Evolutionary conservation across 2,113 vertebrate species (phyloP).

Genomic region (Talpa occidentalis): DNA sequence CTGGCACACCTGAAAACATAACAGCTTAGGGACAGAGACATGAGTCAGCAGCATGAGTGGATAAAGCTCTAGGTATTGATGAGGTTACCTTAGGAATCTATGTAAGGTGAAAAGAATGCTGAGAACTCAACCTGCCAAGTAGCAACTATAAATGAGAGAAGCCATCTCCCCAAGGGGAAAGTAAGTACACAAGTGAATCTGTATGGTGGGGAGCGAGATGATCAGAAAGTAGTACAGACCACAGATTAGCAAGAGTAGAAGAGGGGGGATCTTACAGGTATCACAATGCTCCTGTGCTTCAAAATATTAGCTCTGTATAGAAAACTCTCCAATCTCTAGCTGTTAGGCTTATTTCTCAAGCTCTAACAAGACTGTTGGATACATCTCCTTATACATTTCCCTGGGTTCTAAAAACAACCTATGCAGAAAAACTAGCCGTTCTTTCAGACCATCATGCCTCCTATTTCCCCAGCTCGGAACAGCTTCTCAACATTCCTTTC

Average conservation of each 20-base stretch:
- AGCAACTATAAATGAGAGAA: not conserved
- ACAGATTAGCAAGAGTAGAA: not conserved
- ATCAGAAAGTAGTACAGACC: not conserved
- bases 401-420: slow-evolving; percentile 23
- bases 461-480: slow-evolving; percentile 8
- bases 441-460: not conserved
- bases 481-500: not conserved
- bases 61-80: not conserved
- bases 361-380: not conserved
- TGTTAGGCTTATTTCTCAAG: not conserved
- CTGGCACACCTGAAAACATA: not conserved
- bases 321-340: not conserved
- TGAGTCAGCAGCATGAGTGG: not conserved
- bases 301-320: not conserved
- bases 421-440: not conserved
- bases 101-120: not conserved
- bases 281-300: not conserved
- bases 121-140: not conserved
- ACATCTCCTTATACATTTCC: not conserved
- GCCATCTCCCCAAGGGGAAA: not conserved
- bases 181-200: not conserved
- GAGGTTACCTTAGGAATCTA: not conserved
- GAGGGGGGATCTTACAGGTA: not conserved
- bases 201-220: not conserved
- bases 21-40: not conserved